Base-by-base conservation (phyloP, 2,113 vertebrate genomes). In the Bubo bubo region DNA sequence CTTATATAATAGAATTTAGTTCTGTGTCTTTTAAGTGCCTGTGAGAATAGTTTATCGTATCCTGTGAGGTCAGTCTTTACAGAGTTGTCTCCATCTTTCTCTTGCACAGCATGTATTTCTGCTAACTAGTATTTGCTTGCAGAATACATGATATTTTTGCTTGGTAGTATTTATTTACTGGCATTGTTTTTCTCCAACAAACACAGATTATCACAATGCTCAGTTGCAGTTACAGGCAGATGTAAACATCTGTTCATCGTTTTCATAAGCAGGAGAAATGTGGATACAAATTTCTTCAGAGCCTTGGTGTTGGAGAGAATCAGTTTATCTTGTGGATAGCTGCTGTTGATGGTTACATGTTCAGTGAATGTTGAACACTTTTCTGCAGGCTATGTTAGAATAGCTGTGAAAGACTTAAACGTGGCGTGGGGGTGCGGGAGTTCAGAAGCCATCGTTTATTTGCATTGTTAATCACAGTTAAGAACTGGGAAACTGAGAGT, bases 391-490 rank as follows among this genome's bases (percentile, higher is more conserved):
- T 45, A 0, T 32, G 15, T 73, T 74, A 55, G 37, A 79, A 64
- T 14, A 87, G 12, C 27, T 68, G 6, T 55, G 53, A 23, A 74
- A 59, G 26, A 55, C 8, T 71, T 66, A 53, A n/a, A 37, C 45
- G 30, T 58, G 16, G 7, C 1, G 0, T 17, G 45, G 0, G 11
- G 15, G 12, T 2, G 7, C 8, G 8, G 10, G 17, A 4, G 4
- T 77, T 88, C 16, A 35, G 52, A 88, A 88, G 37, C 39, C 22
- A 8, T 63, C 10, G 6, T 72, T 56, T 76, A 49, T 86, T 90
- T 60, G 14, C 12, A 7, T 56, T 75, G 34, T 76, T 95, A 47
- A 35, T 82, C 49, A 32, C 15, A 60, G 37, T 49, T 86, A 34
- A 82, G 47, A 79, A 50, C 3, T 26, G 13, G 9, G 5, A 4